Evolutionary conservation across 2,888 invertebrate species (phyloP), one percentile per base, ranked within the genome.

Genomic region (Rutpela maculata): DNA sequence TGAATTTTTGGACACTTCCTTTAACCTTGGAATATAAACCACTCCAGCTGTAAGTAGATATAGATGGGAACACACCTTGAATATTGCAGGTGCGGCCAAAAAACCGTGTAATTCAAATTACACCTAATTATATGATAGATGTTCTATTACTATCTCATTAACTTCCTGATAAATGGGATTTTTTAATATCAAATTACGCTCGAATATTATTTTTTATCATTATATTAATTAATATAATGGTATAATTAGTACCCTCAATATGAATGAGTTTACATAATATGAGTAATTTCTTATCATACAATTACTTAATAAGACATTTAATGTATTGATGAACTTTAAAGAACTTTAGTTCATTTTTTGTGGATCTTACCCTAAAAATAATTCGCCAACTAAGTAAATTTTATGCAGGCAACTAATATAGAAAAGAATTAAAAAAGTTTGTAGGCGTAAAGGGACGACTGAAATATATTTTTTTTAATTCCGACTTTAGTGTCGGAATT

Each of bases 31-130:
- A 26, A 35, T 22, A 81, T 78, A 80, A 67, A 67, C 26, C 55
- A 81, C 79, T 81, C 79, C 80, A 82, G 81, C 80, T 79, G 82
- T 83, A 26, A 26, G 22, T 26, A 82, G 84, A 82, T 59, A 77
- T 83, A 81, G 80, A 82, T 80, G 83, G 78, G 80, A 82, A 83
- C 84, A 83, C 83, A 82, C 84, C 83, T 84, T 86, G 83, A 59
- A 81, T 81, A 84, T 84, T 82, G 86, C 87, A 87, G 87, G 87
- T 86, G 87, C 85, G 86, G 86, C 86, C 85, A 22, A 84, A 86
- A 86, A 86, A 59, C 85, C 86, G 85, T 87, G 84, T 86, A 86
- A 87, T 86, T 87, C 85, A 84, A 86, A 86, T 85, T 85, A 85
- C 84, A 82, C 84, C 82, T 86, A 87, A 87, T 87, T 87, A 87